These are phyloP conservation scores for Hemibagrus wyckioides DNA, from an alignment of 2,113 vertebrate species.

Conservation along the genomic window DNA sequence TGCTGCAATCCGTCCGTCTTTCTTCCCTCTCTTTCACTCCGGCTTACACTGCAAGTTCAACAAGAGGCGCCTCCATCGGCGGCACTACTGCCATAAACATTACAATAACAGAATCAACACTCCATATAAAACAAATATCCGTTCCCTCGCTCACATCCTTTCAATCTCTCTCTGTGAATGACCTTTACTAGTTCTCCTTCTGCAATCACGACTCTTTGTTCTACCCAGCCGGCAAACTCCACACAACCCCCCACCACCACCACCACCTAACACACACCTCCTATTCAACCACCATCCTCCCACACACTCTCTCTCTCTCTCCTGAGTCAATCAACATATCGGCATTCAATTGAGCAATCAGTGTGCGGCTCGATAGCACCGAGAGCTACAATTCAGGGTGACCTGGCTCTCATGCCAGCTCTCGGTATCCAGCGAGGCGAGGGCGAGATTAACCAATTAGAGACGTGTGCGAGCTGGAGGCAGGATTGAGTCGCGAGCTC, in stretches of 20 bases:
- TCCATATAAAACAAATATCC: conserved; percentile 13
- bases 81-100: neutral
- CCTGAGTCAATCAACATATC: conserved; percentile 38
- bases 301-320: neutral
- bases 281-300: conserved; percentile 5
- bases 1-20: neutral
- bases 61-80: neutral
- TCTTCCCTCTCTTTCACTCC: neutral
- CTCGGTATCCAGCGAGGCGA: conserved; percentile 49
- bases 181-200: conserved; percentile 44
- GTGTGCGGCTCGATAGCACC: conserved; percentile 22
- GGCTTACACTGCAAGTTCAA: neutral
- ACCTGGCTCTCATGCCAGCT: conserved; percentile 22
- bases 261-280: neutral
- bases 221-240: neutral
- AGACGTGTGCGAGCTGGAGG: conserved; percentile 42
- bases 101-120: neutral
- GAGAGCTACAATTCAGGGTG: conserved; percentile 35
- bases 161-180: conserved; percentile 16
- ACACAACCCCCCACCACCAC: neutral
- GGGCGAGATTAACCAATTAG: conserved; percentile 68
- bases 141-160: neutral
- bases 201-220: conserved; percentile 33
- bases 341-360: conserved; percentile 42
- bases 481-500: conserved; percentile 63